Conservation (phyloP, 2,888 invertebrate species). For the Drosophila yooni region DNA sequence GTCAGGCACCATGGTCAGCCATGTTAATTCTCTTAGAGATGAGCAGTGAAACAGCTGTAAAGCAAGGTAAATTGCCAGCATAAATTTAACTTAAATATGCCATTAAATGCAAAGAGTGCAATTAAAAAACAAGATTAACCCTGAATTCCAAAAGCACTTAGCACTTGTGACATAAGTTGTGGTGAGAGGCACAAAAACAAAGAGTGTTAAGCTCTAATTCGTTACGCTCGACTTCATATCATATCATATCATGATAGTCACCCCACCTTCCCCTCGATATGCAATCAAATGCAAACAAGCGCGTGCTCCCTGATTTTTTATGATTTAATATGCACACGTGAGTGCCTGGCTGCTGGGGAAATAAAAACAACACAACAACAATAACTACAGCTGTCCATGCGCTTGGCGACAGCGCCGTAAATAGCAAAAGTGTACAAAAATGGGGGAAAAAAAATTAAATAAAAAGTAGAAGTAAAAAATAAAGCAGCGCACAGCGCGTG, state of each 20-base stretch:
- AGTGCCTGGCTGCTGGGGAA: conserved; percentile 37
- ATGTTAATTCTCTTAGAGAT: conserved; percentile 15
- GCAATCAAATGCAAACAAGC: conserved; percentile 77
- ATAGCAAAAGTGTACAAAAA: conserved; percentile 40
- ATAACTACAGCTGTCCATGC: conserved; percentile 44
- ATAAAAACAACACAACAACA: conserved; percentile 24
- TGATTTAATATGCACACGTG: conserved; percentile 65
- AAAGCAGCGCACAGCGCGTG: conserved; percentile 54
- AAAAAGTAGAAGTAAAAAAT: conserved; percentile 62
- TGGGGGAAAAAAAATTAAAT: conserved; percentile 45
- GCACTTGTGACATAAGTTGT: conserved; percentile 8
- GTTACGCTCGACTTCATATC: conserved; percentile 26
- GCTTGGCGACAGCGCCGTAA: conserved; percentile 45
- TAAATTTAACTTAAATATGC: not conserved
- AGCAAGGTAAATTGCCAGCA: not conserved
- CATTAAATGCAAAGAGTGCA: not conserved
- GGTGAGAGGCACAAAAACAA: conserved; percentile 1
- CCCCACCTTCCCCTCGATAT: conserved; percentile 30
- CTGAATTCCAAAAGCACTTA: conserved; percentile 8
- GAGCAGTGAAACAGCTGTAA: conserved; percentile 9
- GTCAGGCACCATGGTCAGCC: conserved; percentile 21
- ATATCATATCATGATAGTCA: conserved; percentile 13
- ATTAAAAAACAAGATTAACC: conserved; percentile 4
- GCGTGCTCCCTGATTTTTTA: conserved; percentile 58
- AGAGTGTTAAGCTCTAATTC: conserved; percentile 9